Percentiles rank a stretch among this genome's conserved stretches.
Evolutionary conservation across 1,140 invertebrate species (phyloP).

Genomic region (Drosophila lacteicornis): DNA sequence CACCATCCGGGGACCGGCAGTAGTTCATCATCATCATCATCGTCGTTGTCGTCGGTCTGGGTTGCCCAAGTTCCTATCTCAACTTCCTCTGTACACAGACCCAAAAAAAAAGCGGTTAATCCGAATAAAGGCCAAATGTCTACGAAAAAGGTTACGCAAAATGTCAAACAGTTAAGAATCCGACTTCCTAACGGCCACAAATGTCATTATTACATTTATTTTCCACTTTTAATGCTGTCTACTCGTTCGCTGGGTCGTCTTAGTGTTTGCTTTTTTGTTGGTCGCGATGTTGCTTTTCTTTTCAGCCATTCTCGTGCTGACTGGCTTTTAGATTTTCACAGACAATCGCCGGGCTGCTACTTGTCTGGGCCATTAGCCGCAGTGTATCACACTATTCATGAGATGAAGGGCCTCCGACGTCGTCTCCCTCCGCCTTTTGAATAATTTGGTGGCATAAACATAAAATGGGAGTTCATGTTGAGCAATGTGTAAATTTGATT

Average conservation of each 20-base stretch:
- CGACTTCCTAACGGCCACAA: slow-evolving; percentile 77
- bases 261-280: slow-evolving; percentile 13
- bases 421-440: slow-evolving; percentile 9
- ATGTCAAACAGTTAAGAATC: slow-evolving; percentile 85
- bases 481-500: slow-evolving; percentile 43
- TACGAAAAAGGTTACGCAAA: slow-evolving; percentile 84
- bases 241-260: slow-evolving; percentile 43
- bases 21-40: slow-evolving; percentile 21
- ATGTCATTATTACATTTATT: slow-evolving; percentile 83
- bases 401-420: slow-evolving; percentile 30
- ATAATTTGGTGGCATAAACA: slow-evolving; percentile 16
- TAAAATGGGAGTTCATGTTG: slow-evolving; percentile 31
- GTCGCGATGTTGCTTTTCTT: slow-evolving; percentile 25
- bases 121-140: slow-evolving; percentile 78
- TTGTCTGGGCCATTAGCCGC: slow-evolving; percentile 47
- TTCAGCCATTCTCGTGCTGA: slow-evolving; percentile 37
- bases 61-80: slow-evolving; percentile 34
- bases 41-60: not conserved
- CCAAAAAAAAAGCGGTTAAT: slow-evolving; percentile 44
- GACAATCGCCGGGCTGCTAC: slow-evolving; percentile 53
- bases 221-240: slow-evolving; percentile 77
- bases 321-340: slow-evolving; percentile 65
- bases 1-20: slow-evolving; percentile 6
- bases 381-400: slow-evolving; percentile 24
- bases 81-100: slow-evolving; percentile 34